phyloP scores from a whole-genome alignment of 2,888 invertebrate species.

The Coleophora deauratella region DNA sequence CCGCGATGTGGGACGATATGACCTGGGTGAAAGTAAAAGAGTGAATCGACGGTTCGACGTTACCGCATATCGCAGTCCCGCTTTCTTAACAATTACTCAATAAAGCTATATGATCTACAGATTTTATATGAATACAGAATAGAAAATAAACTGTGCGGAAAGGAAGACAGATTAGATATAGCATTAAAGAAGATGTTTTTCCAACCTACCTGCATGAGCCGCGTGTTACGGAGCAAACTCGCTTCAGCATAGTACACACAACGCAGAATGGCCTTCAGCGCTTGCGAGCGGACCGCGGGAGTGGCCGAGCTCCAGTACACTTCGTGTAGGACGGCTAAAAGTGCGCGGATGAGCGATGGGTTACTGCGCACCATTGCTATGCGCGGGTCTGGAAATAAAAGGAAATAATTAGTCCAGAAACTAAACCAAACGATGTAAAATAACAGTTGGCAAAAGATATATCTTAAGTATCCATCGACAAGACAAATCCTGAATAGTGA shows the following conservation, averaged over 20 bases:
- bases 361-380: slow-evolving; percentile 61
- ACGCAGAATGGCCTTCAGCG: slow-evolving; percentile 93
- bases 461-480: no score
- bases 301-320: slow-evolving; percentile 99
- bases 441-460: no score
- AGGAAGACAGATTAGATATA: background rate
- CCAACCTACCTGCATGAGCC: slow-evolving; percentile 70
- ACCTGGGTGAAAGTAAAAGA: slow-evolving; percentile 47
- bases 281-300: slow-evolving; percentile 97
- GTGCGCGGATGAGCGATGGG: slow-evolving; percentile 78
- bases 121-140: no score
- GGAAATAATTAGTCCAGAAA: background rate
- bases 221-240: slow-evolving; percentile 84
- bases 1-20: slow-evolving; percentile 97
- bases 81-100: no score
- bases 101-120: no score
- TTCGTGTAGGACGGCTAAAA: slow-evolving; percentile 97
- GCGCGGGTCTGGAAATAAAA: slow-evolving; percentile 43
- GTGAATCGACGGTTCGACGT: background rate
- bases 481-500: no score
- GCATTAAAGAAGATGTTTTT: no score
- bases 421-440: no score
- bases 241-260: slow-evolving; percentile 97
- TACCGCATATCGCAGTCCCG: no score
- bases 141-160: no score